Percentiles rank a stretch among this genome's conserved stretches.
These are phyloP conservation scores for Axinella damicornis DNA, from an alignment of 37 sponge, comb jelly and placozoan species.

Conservation along the genomic window DNA sequence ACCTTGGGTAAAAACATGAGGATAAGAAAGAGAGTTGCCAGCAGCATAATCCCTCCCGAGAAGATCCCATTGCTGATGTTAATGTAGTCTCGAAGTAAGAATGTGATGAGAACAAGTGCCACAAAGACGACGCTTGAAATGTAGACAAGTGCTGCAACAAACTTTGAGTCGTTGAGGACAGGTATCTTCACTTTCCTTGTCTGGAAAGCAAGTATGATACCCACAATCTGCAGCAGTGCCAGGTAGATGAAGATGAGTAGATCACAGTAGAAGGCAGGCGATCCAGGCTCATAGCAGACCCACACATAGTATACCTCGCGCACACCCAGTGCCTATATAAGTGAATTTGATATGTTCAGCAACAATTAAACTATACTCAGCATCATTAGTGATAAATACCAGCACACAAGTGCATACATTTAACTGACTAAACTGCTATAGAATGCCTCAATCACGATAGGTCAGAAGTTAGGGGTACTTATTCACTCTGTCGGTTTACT, in stretches of 20 bases:
- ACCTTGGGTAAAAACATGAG: slow-evolving; percentile 57
- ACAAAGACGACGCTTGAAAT: slow-evolving; percentile 37
- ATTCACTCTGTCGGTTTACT: no score
- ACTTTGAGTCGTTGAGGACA: slow-evolving; percentile 57
- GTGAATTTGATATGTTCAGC: no score
- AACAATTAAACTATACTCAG: no score
- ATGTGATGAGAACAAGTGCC: slow-evolving; percentile 9
- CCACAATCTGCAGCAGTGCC: slow-evolving; percentile 34
- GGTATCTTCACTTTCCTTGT: slow-evolving; percentile 48
- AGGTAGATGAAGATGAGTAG: background rate
- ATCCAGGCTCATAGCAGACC: no score
- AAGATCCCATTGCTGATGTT: slow-evolving; percentile 15
- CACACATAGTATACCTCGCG: no score
- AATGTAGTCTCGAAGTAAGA: slow-evolving; percentile 3
- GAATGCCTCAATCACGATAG: no score
- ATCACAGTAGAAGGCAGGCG: no score
- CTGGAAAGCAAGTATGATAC: slow-evolving; percentile 37
- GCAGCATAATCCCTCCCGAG: slow-evolving; percentile 12
- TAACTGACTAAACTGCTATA: no score
- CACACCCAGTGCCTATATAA: no score
- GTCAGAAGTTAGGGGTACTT: no score
- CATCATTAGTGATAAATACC: no score
- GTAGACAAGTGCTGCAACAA: slow-evolving; percentile 47
- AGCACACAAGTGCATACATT: no score
- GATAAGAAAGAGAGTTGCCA: slow-evolving; percentile 22